These are phyloP conservation scores for Hipparchia semele DNA, from an alignment of 2,888 invertebrate genomes.

Conservation along the genomic window DNA sequence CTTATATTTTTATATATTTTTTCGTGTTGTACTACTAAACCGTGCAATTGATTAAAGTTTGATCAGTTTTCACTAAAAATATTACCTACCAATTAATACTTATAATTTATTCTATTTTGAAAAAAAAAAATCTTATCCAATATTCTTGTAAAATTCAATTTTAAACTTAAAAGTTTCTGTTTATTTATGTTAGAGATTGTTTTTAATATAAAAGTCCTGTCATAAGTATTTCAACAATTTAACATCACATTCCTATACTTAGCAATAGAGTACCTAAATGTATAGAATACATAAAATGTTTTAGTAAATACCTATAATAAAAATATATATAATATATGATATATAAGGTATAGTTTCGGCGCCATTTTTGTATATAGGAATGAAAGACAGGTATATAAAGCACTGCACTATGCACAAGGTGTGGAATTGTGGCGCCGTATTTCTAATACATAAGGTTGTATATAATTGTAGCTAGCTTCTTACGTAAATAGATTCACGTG, in stretches of 20 bases:
- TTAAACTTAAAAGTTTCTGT: too few relatives aligned
- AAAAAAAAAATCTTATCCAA: too few relatives aligned
- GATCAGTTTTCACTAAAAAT: not conserved
- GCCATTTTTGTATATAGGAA: conserved; percentile 65
- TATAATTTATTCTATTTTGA: too few relatives aligned
- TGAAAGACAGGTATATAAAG: conserved; percentile 48
- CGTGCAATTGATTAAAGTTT: too few relatives aligned
- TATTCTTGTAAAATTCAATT: too few relatives aligned
- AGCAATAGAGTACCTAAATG: not conserved
- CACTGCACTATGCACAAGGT: conserved; percentile 75
- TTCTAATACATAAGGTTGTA: conserved; percentile 28
- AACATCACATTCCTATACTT: conserved; percentile 9
- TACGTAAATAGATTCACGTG: conserved; percentile 41
- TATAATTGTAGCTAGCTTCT: conserved; percentile 34
- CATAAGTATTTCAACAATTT: not conserved
- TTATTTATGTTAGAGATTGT: not conserved
- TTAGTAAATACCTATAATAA: conserved; percentile 10
- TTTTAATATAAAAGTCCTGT: not conserved
- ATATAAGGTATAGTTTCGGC: conserved; percentile 37
- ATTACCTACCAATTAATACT: not conserved
- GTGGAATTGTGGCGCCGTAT: conserved; percentile 75
- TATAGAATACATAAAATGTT: conserved; percentile 7
- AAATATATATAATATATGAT: not conserved
- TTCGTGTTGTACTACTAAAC: not conserved
- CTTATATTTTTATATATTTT: not conserved